A percentile compares a stretch with the other conserved stretches of the same genome.
These are phyloP conservation scores for Agrotis clavis DNA, from an alignment of 2,888 invertebrate species.

Conservation along the genomic window DNA sequence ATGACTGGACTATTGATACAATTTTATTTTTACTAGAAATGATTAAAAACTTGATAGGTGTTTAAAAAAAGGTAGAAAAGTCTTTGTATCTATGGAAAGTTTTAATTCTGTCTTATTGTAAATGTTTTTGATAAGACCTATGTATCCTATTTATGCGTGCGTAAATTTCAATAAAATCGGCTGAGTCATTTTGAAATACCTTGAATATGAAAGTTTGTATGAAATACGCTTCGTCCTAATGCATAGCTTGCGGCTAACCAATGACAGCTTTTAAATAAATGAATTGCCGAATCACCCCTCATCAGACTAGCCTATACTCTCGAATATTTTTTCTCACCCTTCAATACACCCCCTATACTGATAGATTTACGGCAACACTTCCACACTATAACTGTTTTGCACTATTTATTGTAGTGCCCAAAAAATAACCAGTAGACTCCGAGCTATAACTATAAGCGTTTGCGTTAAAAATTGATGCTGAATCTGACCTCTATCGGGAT, in stretches of 20 bases:
- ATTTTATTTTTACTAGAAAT: too few species aligned
- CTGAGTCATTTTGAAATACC: too few species aligned
- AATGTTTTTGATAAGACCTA: too few species aligned
- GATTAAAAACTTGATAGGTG: too few species aligned
- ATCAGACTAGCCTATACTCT: conserved; percentile 17
- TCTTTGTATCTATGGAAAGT: too few species aligned
- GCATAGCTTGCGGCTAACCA: background rate
- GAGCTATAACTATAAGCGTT: conserved; percentile 10
- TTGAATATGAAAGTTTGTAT: too few species aligned
- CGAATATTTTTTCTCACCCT: conserved; percentile 26
- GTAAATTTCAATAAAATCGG: too few species aligned
- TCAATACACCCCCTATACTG: conserved; percentile 5
- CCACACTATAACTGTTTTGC: conserved; percentile 35
- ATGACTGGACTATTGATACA: too few species aligned
- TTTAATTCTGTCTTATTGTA: too few species aligned
- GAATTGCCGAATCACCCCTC: background rate
- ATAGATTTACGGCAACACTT: conserved; percentile 56
- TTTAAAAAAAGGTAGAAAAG: too few species aligned
- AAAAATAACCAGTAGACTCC: conserved; percentile 12
- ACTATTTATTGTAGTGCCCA: conserved; percentile 34
- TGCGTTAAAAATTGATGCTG: conserved; percentile 41
- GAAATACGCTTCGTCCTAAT: too few species aligned
- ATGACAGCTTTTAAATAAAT: conserved; percentile 13
- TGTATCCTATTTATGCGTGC: too few species aligned
- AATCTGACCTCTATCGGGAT: conserved; percentile 8